A percentile compares a stretch with the other conserved stretches of the same genome.
Evolutionary conservation across 2,797 vertebrate species (phyloP).

Genomic region (Danio jaintianensis): DNA sequence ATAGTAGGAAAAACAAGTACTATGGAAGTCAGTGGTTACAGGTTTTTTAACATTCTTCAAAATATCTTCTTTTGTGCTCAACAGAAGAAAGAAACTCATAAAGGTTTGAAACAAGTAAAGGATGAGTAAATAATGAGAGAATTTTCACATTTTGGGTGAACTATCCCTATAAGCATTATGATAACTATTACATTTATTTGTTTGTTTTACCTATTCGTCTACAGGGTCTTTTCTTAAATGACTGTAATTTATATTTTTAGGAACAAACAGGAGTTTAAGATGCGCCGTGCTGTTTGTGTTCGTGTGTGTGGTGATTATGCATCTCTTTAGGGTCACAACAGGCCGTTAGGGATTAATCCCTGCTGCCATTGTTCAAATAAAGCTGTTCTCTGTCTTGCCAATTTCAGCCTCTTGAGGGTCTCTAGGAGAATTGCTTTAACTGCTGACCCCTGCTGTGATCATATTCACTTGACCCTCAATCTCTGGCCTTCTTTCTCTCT

Average conservation of each 20-base stretch:
- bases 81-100: no score
- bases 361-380: conserved; percentile 26
- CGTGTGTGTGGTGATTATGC: conserved; percentile 9
- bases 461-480: conserved; percentile 37
- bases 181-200: no score
- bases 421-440: neutral
- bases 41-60: no score
- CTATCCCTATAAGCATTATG: no score
- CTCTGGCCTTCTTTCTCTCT: conserved; percentile 60
- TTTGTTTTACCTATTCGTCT: no score
- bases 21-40: no score
- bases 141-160: no score
- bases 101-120: no score
- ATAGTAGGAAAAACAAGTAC: no score
- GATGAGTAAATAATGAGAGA: no score
- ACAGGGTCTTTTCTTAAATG: neutral
- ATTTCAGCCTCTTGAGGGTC: conserved; percentile 12
- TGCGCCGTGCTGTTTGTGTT: neutral
- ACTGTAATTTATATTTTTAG: neutral
- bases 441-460: conserved; percentile 34
- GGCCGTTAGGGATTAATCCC: conserved; percentile 23
- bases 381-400: neutral
- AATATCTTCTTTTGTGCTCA: no score
- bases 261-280: neutral
- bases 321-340: conserved; percentile 4